Conservation (phyloP, 2,113 vertebrate species). For the Hippocampus mohnikei region DNA sequence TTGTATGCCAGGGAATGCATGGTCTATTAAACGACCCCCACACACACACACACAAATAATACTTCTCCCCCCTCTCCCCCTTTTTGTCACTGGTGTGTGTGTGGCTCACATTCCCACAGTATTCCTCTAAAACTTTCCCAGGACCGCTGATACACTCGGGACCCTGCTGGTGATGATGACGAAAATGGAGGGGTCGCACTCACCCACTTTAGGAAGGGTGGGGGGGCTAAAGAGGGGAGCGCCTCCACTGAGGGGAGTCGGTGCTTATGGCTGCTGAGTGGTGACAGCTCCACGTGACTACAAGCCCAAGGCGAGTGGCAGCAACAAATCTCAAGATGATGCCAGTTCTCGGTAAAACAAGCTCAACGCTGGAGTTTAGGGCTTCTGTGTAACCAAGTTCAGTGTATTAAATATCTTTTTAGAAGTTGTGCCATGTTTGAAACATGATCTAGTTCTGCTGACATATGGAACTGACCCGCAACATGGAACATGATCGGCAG, state of each 20-base stretch:
- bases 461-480: constrained; percentile 3
- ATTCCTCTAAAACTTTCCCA: constrained; percentile 64
- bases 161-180: constrained; percentile 43
- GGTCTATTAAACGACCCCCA: constrained; percentile 11
- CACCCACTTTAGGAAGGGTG: constrained; percentile 22
- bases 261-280: constrained; percentile 10
- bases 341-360: constrained; percentile 2
- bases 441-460: background rate
- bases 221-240: constrained; percentile 15
- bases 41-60: constrained; percentile 20
- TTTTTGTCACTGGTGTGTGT: constrained; percentile 46
- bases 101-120: constrained; percentile 71
- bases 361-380: background rate
- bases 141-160: constrained; percentile 62
- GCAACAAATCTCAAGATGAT: constrained; percentile 21
- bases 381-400: constrained; percentile 10
- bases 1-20: constrained; percentile 1
- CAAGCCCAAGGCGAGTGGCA: constrained; percentile 32
- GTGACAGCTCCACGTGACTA: constrained; percentile 25
- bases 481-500: constrained; percentile 19
- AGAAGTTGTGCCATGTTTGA: background rate
- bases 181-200: constrained; percentile 45
- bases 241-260: constrained; percentile 34
- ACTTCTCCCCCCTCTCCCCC: background rate
- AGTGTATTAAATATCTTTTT: background rate